A percentile compares a stretch with the other conserved stretches of the same genome.
phyloP scores from a whole-genome alignment of 2,113 vertebrate genomes.

The Coracopsis vasa region DNA sequence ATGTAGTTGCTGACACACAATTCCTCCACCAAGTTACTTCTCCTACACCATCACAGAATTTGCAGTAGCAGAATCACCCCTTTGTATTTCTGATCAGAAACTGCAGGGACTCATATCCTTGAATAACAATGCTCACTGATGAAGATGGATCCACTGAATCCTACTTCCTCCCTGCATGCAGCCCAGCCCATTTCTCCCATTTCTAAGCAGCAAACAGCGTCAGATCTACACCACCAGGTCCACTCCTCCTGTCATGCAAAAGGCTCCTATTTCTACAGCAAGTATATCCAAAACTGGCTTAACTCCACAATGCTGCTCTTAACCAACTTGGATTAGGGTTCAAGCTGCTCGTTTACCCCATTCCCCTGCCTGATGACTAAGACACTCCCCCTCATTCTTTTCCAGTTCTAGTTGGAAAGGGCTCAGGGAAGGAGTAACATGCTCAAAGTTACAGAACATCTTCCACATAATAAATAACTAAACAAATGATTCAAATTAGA shows the following conservation, averaged over 20 bases:
- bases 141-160: neutral
- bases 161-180: neutral
- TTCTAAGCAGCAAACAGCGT: neutral
- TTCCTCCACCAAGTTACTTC: neutral
- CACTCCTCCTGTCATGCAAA: neutral
- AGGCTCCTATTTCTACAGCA: neutral
- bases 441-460: neutral
- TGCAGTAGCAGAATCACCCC: neutral
- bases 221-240: neutral
- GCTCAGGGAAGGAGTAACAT: neutral
- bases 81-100: neutral
- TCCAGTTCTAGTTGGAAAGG: neutral
- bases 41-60: neutral
- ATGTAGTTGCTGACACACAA: neutral
- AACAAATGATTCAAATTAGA: neutral
- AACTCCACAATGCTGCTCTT: neutral
- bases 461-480: neutral
- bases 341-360: neutral
- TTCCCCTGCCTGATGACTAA: neutral
- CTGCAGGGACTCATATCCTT: neutral
- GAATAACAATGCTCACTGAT: fast-evolving
- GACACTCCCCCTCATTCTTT: neutral
- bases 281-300: neutral
- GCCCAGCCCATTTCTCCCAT: neutral
- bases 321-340: neutral